Evolutionary conservation across 2,113 vertebrate genomes (phyloP), one percentile per base, ranked within the genome.

Genomic region (Siniperca knerii): DNA sequence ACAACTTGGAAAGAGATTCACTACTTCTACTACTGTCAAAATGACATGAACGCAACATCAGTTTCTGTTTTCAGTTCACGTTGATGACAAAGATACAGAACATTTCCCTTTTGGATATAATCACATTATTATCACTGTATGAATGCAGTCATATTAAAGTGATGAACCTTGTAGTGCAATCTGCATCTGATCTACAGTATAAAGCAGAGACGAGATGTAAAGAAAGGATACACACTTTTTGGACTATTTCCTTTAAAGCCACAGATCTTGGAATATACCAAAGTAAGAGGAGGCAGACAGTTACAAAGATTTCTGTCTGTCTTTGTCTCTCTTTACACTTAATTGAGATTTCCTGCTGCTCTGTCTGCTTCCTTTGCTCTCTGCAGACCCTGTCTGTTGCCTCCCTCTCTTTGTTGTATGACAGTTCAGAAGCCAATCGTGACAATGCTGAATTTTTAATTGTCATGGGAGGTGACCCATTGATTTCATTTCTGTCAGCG

Each of bases 381-480:
- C 40, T 35, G 52, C 9, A 29, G 46, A 48, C 12, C 8, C 33
- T 42, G 70, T 58, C 55, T 75, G 44, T 73, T 70, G 81, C 57
- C 57, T 83, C 60, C 7, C 15, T 61, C 57, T 60, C 61, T 80
- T 75, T 84, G 70, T 44, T 68, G 46, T 40, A 9, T 65, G 79
- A 78, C 69, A 87, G 83, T 80, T 79, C 69, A 82, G 67, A 86
- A 82, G 86, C 62, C 57, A 74, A 21, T 76, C 2, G 29, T 66
- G 69, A 79, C 77, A 60, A 70, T 35, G 64, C 75, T 57, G 64
- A 82, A 86, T 79, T 58, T 80, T 75, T 77, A 76, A 85, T 79
- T 82, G 85, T 76, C 83, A 76, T 74, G 70, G 78, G 81, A 82
- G 81, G 71, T 84, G 77, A 87, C 75, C 87, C 79, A 72, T 60